Base-by-base conservation (phyloP, 2,797 vertebrate genomes). In the Thalassophryne amazonica region DNA sequence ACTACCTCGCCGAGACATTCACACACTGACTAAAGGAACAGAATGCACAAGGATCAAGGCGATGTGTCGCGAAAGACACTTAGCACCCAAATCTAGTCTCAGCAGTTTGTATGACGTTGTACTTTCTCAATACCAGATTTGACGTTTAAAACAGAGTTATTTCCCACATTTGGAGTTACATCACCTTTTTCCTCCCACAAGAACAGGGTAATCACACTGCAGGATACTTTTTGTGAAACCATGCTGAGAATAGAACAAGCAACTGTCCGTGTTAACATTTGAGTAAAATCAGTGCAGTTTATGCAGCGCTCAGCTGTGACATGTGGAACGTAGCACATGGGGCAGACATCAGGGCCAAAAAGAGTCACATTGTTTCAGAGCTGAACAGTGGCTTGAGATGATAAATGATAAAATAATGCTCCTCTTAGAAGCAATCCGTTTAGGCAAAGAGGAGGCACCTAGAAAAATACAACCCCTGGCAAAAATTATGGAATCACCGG, bases 31-130 rank as follows among this genome's bases (percentile, higher is more conserved):
- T 67, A 36, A 36, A 38, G 25, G 34, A 36, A 60, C 37, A 51
- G 48, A 67, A 69, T 76, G 61, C 48, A 71, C 56, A 41, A 69
- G 66, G 81, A 72, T 58, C 43, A 13, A 69, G 54, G 40, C 50
- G 1, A 64, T 31, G 45, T 27, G 74, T 75, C 60, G 51, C 55
- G 45, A 61, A 68, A 63, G 56, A 33, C 56, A 40, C 39, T 63
- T 55, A 68, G 69, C 72, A 70, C 62, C 67, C 49, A 53, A 62
- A 37, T 49, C 38, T 25, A 52, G 15, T 48, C 20, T 54, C 8
- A 18, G 11, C 7, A 22, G 30, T 41, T 34, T 19, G 43, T 3
- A 35, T 12, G 10, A 4, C 6, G 51, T 31, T 60, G 12, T 23
- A 33, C 7, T 17, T 23, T 14, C n/a, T n/a, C 30, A 37, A 45